These are phyloP conservation scores for Cryptoprocta ferox DNA, from an alignment of 2,797 vertebrate species.

Conservation along the genomic window DNA sequence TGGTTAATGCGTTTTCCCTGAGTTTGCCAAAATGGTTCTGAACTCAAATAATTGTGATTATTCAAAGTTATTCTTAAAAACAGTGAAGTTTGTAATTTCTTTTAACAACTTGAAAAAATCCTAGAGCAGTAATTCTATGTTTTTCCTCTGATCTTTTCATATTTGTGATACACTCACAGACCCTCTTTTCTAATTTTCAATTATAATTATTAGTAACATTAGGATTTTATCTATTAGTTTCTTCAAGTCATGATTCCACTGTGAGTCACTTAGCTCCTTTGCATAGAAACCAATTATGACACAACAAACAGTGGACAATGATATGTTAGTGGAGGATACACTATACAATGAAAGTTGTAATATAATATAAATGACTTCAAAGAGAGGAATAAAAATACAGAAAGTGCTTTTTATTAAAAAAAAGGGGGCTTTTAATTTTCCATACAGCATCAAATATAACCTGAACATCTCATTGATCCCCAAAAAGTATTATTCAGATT, in stretches of 20 bases:
- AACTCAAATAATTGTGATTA: not conserved
- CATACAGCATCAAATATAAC: not conserved
- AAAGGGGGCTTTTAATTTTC: not conserved
- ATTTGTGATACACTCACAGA: not conserved
- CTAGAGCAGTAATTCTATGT: not conserved
- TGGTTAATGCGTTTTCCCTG: not conserved
- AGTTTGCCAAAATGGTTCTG: not conserved
- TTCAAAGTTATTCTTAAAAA: constrained; percentile 37
- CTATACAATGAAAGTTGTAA: not conserved
- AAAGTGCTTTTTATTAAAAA: constrained; percentile 19
- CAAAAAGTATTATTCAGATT: not conserved
- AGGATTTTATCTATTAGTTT: not conserved
- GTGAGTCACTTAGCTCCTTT: constrained; percentile 33
- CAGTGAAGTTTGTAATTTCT: not conserved
- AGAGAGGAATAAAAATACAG: not conserved
- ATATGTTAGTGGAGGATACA: not conserved
- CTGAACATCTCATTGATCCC: not conserved
- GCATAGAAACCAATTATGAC: not conserved
- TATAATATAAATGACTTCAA: not conserved
- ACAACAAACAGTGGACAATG: not conserved
- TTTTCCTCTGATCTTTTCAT: not conserved
- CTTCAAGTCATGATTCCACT: not conserved
- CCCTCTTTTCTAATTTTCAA: not conserved
- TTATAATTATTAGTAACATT: not conserved
- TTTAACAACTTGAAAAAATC: not conserved